phyloP scores from a whole-genome alignment of 2,113 vertebrate genomes.

The Tautogolabrus adspersus region DNA sequence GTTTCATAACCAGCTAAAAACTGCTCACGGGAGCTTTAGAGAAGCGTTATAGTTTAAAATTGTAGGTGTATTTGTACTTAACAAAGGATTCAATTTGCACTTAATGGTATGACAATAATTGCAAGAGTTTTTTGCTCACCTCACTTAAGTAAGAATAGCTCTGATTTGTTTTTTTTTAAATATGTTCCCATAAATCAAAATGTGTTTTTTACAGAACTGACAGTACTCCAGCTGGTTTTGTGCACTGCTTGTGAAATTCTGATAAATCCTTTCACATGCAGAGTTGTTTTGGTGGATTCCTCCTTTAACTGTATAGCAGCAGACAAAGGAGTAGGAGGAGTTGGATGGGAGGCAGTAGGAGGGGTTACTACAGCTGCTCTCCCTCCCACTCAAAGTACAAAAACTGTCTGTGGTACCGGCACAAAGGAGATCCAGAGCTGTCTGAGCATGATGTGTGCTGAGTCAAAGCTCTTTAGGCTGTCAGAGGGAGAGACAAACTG shows the following conservation, averaged over 20 bases:
- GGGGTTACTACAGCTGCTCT: constrained; percentile 53
- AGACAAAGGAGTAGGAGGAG: constrained; percentile 72
- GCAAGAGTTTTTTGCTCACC: no score
- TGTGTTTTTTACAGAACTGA: no score
- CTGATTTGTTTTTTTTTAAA: no score
- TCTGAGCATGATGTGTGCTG: constrained; percentile 28
- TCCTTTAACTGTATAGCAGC: constrained; percentile 27
- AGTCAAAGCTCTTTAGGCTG: constrained; percentile 45
- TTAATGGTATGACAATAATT: no score
- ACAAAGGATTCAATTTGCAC: no score
- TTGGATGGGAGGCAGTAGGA: constrained; percentile 33
- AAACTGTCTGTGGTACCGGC: constrained; percentile 50
- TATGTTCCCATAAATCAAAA: no score
- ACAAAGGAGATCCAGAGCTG: constrained; percentile 66
- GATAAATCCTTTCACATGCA: constrained; percentile 13
- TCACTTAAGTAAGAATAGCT: no score
- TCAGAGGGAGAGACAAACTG: constrained; percentile 35
- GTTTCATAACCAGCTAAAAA: no score
- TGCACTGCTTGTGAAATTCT: background rate
- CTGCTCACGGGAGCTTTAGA: no score
- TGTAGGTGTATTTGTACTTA: no score
- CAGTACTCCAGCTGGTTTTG: no score
- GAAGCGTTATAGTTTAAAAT: no score
- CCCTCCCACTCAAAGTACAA: constrained; percentile 56
- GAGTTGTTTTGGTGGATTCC: constrained; percentile 28